Evolutionary conservation across 2,113 vertebrate genomes (phyloP).

Genomic region (Bos javanicus): DNA sequence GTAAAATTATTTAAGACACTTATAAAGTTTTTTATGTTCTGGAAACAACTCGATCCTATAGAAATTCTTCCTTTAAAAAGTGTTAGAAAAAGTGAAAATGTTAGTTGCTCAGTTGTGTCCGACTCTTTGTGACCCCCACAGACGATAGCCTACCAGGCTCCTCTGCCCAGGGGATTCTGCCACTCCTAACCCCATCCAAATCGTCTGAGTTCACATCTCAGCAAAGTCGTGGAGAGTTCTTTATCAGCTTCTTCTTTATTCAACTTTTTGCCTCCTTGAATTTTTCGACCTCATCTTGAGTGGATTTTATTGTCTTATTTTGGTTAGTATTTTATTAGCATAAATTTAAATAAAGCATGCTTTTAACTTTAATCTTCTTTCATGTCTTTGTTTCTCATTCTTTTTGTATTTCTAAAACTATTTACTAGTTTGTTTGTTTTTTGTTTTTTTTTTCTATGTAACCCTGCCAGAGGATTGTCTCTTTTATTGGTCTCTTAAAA

Average conservation of each 20-base stretch:
- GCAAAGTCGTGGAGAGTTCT: background rate
- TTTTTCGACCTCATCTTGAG: background rate
- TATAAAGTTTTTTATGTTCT: background rate
- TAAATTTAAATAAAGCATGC: conserved; percentile 3
- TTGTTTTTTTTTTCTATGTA: background rate
- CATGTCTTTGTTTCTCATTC: background rate
- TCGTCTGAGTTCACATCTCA: background rate
- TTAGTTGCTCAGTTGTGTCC: background rate
- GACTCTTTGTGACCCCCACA: background rate
- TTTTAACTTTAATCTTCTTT: background rate
- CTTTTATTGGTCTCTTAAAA: background rate
- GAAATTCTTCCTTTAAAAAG: background rate
- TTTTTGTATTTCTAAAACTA: background rate
- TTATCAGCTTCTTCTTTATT: background rate
- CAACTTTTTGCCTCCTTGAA: background rate
- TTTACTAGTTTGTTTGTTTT: background rate
- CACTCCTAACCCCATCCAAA: fast-evolving
- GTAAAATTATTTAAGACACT: background rate
- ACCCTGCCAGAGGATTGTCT: background rate
- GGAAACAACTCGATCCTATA: background rate
- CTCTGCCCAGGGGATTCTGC: background rate
- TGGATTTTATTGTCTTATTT: conserved; percentile 18
- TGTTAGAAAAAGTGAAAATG: background rate
- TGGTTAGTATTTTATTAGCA: conserved; percentile 11
- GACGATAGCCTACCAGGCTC: background rate